Conservation (phyloP, 2,888 invertebrate species). For the Portevinia maculata region DNA sequence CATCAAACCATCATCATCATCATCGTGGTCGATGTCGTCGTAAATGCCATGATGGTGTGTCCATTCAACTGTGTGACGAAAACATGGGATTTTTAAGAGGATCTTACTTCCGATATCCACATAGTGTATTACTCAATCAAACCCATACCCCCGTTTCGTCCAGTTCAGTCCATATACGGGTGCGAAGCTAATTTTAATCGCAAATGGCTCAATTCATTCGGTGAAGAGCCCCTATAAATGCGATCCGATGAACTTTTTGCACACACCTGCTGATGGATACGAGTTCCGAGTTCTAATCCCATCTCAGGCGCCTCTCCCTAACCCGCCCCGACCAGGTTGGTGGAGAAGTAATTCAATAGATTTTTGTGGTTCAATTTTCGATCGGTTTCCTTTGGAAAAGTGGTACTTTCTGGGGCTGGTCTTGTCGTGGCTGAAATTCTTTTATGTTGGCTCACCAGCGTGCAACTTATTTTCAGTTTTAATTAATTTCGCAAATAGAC, state of each 20-base stretch:
- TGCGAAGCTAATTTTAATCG: constrained; percentile 69
- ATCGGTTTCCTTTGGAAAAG: constrained; percentile 44
- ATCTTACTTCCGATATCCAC: constrained; percentile 70
- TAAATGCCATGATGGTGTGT: constrained; percentile 66
- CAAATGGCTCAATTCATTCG: constrained; percentile 67
- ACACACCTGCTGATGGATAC: constrained; percentile 3
- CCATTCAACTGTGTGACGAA: constrained; percentile 63
- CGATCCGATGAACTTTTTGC: constrained; percentile 23
- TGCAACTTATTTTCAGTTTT: constrained; percentile 62
- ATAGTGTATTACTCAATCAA: constrained; percentile 51
- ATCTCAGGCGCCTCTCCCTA: constrained; percentile 4
- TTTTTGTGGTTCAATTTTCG: constrained; percentile 73
- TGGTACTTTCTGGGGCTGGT: background rate
- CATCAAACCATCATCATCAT: constrained; percentile 56
- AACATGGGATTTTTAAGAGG: constrained; percentile 62
- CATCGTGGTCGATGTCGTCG: constrained; percentile 29
- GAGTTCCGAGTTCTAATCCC: constrained; percentile 37
- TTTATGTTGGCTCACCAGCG: constrained; percentile 42
- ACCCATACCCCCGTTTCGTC: background rate
- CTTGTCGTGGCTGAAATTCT: constrained; percentile 17
- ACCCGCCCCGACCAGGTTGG: constrained; percentile 41
- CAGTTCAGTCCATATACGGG: constrained; percentile 40
- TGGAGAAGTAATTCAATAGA: constrained; percentile 71
- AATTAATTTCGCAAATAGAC: constrained; percentile 71
- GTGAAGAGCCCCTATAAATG: constrained; percentile 50